Evolutionary conservation across 2,888 invertebrate genomes (phyloP).

Genomic region (Sarcophaga subvicina): DNA sequence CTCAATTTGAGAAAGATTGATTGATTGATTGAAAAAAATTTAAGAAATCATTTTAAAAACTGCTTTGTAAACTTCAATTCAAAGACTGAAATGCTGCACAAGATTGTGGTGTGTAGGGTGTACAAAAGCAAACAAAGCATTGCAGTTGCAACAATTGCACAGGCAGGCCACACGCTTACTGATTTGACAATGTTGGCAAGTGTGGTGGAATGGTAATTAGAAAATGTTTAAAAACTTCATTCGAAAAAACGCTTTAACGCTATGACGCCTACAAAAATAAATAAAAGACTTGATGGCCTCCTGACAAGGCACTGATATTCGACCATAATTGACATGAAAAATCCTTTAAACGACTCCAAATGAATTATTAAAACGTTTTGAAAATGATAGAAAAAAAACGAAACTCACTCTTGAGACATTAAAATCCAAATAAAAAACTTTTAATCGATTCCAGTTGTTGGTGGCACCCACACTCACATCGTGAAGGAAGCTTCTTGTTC

Average conservation of each 20-base stretch:
- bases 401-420: not conserved
- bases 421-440: conserved; percentile 52
- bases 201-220: conserved; percentile 35
- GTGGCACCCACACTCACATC: not conserved
- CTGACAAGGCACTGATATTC: not conserved
- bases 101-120: too few relatives aligned
- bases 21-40: too few relatives aligned
- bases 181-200: conserved; percentile 8
- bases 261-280: not conserved
- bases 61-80: too few relatives aligned
- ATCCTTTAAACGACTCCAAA: conserved; percentile 27
- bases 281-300: not conserved
- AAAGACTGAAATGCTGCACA: too few relatives aligned
- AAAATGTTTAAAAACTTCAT: conserved; percentile 17
- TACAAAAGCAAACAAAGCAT: not conserved
- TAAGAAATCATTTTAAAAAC: too few relatives aligned
- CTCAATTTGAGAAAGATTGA: too few relatives aligned
- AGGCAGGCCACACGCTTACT: not conserved
- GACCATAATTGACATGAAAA: conserved; percentile 21
- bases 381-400: not conserved
- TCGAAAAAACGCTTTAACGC: conserved; percentile 25
- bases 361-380: not conserved
- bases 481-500: not conserved
- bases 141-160: not conserved
- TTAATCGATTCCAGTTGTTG: conserved; percentile 74